Percentiles rank a stretch among this genome's conserved stretches.
These are phyloP conservation scores for Microtus montanus DNA, from an alignment of 2,113 vertebrate species.

Conservation along the genomic window DNA sequence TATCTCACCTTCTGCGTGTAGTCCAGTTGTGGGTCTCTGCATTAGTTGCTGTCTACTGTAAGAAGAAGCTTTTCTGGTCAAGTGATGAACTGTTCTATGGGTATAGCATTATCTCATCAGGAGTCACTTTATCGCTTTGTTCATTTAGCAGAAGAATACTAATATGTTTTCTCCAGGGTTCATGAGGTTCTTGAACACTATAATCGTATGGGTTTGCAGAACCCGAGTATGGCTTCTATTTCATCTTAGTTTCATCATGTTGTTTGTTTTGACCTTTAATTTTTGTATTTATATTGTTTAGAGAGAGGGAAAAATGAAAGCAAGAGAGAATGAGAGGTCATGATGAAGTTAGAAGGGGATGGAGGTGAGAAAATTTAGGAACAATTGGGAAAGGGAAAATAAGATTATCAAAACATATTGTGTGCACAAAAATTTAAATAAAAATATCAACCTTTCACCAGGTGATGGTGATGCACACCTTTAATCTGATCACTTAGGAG, in stretches of 20 bases:
- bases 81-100: not conserved
- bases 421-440: not conserved
- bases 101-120: not conserved
- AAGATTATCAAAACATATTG: not conserved
- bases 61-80: not conserved
- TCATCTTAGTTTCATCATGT: not conserved
- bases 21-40: not conserved
- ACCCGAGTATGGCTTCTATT: not conserved
- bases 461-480: too few relatives aligned
- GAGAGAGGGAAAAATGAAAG: not conserved
- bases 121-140: not conserved
- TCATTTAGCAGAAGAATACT: not conserved
- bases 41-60: not conserved
- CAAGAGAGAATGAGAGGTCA: not conserved
- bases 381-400: not conserved
- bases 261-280: not conserved
- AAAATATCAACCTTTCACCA: not conserved
- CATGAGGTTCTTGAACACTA: not conserved
- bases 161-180: not conserved
- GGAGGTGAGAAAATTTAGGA: not conserved
- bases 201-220: not conserved
- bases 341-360: not conserved
- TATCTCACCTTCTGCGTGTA: not conserved
- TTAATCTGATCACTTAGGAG: too few relatives aligned
- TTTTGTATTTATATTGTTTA: not conserved